Conservation (phyloP, 2,113 vertebrate genomes). For the Aspiorhynchus laticeps region DNA sequence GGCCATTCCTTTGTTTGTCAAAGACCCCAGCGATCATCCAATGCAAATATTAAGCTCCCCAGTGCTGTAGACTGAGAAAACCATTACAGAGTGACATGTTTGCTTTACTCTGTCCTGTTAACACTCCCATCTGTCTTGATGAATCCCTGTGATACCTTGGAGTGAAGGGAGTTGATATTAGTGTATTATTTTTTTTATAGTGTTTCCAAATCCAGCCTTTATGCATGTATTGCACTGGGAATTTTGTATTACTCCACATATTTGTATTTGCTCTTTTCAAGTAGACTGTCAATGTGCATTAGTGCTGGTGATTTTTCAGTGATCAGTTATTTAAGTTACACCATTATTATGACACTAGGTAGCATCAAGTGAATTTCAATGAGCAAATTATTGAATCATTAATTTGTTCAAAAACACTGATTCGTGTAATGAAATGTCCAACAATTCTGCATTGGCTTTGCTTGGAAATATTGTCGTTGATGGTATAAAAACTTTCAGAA, state of each 20-base stretch:
- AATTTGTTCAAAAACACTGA: background rate
- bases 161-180: background rate
- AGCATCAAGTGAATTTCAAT: background rate
- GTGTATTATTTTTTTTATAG: background rate
- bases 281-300: background rate
- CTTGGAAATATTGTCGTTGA: background rate
- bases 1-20: slow-evolving; percentile 33
- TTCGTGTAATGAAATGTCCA: background rate
- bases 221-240: background rate
- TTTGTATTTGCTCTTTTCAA: background rate
- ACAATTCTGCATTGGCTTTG: background rate
- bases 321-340: background rate
- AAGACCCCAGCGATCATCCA: slow-evolving; percentile 31
- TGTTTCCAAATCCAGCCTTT: background rate
- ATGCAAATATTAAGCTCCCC: slow-evolving; percentile 37
- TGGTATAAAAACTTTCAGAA: background rate
- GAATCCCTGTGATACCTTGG: background rate
- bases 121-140: slow-evolving; percentile 9
- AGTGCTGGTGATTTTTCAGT: background rate
- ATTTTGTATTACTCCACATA: background rate
- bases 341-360: background rate
- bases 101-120: slow-evolving; percentile 27
- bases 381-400: too few species aligned
- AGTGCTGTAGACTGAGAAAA: slow-evolving; percentile 11
- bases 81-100: slow-evolving; percentile 49